Percentiles rank a stretch among this genome's conserved stretches.
phyloP scores from a whole-genome alignment of 2,888 invertebrate genomes.

The Erpobdella octoculata region DNA sequence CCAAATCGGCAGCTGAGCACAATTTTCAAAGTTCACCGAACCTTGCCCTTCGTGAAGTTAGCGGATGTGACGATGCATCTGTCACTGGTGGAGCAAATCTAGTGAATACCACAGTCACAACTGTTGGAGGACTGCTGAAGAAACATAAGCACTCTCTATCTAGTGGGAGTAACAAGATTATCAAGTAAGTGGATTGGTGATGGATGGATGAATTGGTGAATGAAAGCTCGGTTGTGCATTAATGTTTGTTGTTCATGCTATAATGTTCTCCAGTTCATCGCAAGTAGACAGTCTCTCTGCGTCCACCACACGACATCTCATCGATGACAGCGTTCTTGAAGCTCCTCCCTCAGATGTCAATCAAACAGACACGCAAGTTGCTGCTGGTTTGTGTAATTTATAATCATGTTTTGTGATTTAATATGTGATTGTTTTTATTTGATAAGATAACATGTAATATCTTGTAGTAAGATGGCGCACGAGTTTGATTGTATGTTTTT shows the following conservation, averaged over 20 bases:
- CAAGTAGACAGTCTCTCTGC: neutral
- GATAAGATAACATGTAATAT: too few species aligned
- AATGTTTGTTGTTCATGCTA: neutral
- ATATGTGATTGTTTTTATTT: too few species aligned
- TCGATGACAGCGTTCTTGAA: conserved; percentile 19
- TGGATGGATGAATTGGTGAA: neutral
- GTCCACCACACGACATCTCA: conserved; percentile 14
- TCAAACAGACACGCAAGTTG: too few species aligned
- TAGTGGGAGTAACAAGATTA: conserved; percentile 7
- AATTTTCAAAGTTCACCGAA: conserved; percentile 2
- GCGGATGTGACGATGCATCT: neutral
- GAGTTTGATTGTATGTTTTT: too few species aligned
- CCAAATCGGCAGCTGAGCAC: neutral
- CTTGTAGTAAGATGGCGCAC: too few species aligned
- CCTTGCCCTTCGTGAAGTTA: neutral
- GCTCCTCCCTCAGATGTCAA: neutral
- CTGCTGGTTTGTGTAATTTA: too few species aligned
- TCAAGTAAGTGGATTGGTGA: neutral
- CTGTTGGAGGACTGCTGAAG: neutral
- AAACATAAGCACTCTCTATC: neutral
- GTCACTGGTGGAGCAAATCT: too few species aligned
- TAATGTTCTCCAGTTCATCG: neutral
- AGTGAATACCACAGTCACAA: too few species aligned
- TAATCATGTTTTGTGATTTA: too few species aligned
- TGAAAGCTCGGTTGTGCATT: neutral